Evolutionary conservation across 2,113 vertebrate genomes (phyloP).

Genomic region (Collichthys lucidus): DNA sequence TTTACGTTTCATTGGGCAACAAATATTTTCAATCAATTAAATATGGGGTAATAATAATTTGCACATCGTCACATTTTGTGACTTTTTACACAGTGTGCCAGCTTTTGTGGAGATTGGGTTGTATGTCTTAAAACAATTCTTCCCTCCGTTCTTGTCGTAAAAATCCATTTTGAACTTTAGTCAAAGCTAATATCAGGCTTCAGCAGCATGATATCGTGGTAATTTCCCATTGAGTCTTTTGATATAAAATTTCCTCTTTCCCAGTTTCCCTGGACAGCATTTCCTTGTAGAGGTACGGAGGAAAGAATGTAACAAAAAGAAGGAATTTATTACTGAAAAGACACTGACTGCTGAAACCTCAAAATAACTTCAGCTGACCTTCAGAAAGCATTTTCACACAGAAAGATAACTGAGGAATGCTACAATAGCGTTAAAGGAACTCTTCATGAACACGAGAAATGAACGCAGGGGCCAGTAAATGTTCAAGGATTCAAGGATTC

Average conservation of each 20-base stretch:
- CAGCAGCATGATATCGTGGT: neutral
- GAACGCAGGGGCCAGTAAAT: neutral
- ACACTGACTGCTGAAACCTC: neutral
- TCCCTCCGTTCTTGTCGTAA: neutral
- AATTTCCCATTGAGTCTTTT: neutral
- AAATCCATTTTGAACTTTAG: neutral
- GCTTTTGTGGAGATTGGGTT: too few relatives aligned
- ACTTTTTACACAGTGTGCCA: too few relatives aligned
- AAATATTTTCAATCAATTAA: too few relatives aligned
- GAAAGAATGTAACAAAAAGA: neutral
- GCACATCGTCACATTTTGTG: too few relatives aligned
- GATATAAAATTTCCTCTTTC: neutral
- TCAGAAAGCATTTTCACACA: neutral
- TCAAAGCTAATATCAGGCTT: neutral
- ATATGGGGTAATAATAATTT: too few relatives aligned
- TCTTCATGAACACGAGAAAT: neutral
- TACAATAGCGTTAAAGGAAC: neutral
- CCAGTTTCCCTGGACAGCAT: neutral
- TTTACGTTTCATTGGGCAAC: too few relatives aligned
- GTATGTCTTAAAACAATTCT: neutral
- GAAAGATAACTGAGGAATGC: neutral
- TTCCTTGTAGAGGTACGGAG: neutral
- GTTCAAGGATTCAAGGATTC: too few relatives aligned
- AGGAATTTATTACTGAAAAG: neutral
- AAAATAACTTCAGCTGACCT: neutral